Percentiles rank a stretch among this genome's conserved stretches.
These are phyloP conservation scores for Cheirogaleus major DNA, from an alignment of 2,797 vertebrate genomes.

Conservation along the genomic window DNA sequence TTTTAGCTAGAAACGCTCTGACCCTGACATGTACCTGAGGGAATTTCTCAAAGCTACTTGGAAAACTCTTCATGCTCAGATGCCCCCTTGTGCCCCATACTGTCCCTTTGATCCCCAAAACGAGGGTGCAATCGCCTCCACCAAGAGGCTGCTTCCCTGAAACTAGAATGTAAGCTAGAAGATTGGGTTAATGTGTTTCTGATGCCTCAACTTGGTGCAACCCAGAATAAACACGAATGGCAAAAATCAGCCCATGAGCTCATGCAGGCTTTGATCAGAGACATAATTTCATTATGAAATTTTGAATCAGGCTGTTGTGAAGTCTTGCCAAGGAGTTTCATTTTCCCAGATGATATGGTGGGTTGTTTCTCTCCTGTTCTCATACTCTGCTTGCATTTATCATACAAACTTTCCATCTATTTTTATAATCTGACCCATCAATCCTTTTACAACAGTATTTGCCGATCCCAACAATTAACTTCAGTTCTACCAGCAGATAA, in stretches of 20 bases:
- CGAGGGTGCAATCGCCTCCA: conserved; percentile 2
- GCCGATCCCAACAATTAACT: not conserved
- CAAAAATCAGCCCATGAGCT: conserved; percentile 80
- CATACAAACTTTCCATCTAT: conserved; percentile 54
- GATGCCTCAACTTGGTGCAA: conserved; percentile 75
- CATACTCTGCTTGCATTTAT: conserved; percentile 55
- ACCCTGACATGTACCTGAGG: not conserved
- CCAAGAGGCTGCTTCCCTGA: not conserved
- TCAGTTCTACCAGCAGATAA: not conserved
- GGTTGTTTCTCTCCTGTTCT: conserved; percentile 76
- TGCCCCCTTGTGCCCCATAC: not conserved
- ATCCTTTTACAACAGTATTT: conserved; percentile 38
- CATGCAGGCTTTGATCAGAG: conserved; percentile 81
- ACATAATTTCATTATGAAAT: conserved; percentile 83
- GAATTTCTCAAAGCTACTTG: not conserved
- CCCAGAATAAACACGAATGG: conserved; percentile 80
- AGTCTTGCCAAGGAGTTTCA: conserved; percentile 80
- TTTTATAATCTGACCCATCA: conserved; percentile 68
- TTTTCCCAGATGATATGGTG: conserved; percentile 81
- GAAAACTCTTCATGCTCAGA: not conserved
- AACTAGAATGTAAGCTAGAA: not conserved
- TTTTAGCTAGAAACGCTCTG: not conserved
- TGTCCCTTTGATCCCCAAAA: conserved; percentile 36
- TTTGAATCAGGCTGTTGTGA: conserved; percentile 79
- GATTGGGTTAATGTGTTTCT: conserved; percentile 76